phyloP scores from a whole-genome alignment of 2,113 vertebrate genomes.

The Odocoileus virginianus region DNA sequence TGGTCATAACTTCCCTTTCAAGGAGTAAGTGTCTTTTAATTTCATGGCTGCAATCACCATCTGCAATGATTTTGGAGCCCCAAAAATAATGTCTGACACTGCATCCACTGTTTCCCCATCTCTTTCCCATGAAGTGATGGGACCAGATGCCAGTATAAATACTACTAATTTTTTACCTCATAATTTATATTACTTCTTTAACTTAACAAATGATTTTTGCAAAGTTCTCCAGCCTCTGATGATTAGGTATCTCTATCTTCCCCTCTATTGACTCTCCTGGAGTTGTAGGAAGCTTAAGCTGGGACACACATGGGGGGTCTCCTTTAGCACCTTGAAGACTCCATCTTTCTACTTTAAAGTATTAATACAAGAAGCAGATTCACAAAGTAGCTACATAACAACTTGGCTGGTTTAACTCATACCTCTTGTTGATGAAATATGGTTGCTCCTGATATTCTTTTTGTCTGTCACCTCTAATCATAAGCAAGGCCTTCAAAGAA shows the following conservation, averaged over 20 bases:
- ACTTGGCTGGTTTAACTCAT: not conserved
- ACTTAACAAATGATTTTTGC: conserved; percentile 50
- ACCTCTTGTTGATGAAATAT: conserved; percentile 45
- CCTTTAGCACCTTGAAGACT: not conserved
- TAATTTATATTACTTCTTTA: not conserved
- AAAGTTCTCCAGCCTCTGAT: not conserved
- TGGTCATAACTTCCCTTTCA: too few species aligned
- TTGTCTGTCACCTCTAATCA: conserved; percentile 54
- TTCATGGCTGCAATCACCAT: too few species aligned
- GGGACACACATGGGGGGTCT: not conserved
- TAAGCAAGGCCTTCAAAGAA: conserved; percentile 34
- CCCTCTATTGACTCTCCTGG: conserved; percentile 23
- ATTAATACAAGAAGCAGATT: not conserved
- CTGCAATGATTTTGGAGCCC: too few species aligned
- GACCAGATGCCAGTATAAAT: not conserved
- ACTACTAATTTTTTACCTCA: not conserved
- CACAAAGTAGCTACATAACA: not conserved
- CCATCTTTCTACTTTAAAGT: conserved; percentile 6
- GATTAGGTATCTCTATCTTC: not conserved
- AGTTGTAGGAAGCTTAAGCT: conserved; percentile 22
- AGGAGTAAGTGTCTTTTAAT: too few species aligned
- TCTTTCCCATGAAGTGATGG: too few species aligned
- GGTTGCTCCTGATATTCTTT: conserved; percentile 51
- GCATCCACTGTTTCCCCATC: too few species aligned
- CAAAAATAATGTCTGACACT: too few species aligned